Evolutionary conservation across 2,888 invertebrate genomes (phyloP).

Genomic region (Coenonympha arcania): DNA sequence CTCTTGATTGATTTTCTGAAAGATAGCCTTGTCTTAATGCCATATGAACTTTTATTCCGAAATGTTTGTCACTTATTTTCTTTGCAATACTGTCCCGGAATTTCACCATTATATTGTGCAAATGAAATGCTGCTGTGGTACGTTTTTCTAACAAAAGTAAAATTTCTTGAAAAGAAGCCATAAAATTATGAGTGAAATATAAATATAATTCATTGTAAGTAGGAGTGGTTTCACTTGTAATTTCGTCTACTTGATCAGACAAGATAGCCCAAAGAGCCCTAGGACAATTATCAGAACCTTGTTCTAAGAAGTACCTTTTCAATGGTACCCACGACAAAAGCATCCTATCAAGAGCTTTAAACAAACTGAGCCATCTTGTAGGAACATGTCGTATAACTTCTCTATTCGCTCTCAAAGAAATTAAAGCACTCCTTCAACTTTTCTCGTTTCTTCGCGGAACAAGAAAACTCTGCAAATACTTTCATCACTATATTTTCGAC

Average conservation of each 20-base stretch:
- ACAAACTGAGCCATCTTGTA: slow-evolving; percentile 14
- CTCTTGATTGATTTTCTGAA: background rate
- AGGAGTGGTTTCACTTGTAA: background rate
- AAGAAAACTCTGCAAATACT: slow-evolving; percentile 19
- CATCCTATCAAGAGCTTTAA: background rate
- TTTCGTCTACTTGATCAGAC: background rate
- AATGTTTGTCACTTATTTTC: background rate
- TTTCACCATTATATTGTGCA: background rate
- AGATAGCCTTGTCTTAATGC: background rate
- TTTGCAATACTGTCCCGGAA: background rate
- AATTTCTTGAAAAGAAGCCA: background rate
- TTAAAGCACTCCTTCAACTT: slow-evolving; percentile 12
- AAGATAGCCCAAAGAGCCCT: background rate
- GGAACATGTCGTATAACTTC: slow-evolving; percentile 16
- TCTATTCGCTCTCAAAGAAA: slow-evolving; percentile 3
- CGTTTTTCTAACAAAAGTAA: background rate
- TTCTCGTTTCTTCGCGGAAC: slow-evolving; percentile 15
- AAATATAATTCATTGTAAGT: background rate
- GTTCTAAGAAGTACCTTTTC: background rate
- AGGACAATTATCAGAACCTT: background rate
- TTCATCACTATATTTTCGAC: slow-evolving; percentile 18
- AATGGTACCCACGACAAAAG: background rate
- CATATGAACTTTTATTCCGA: background rate
- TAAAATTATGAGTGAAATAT: background rate
- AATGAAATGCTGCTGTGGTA: background rate